Percentiles rank a stretch among this genome's conserved stretches.
Evolutionary conservation across 2,888 invertebrate species (phyloP).

Genomic region (Oscheius myriophilus): DNA sequence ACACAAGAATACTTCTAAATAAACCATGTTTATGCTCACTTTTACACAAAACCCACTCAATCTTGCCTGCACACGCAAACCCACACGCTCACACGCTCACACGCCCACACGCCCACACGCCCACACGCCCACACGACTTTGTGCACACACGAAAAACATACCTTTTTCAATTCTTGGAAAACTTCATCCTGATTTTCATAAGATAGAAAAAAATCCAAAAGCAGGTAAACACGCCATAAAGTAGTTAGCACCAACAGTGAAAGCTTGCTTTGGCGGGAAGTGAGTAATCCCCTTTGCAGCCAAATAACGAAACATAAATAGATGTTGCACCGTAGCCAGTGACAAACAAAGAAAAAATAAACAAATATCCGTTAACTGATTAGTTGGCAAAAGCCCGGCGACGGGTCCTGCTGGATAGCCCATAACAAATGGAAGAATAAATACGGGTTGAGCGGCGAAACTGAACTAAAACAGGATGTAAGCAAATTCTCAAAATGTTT

Average conservation of each 20-base stretch:
- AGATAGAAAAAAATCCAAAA: neutral
- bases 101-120: too few species aligned
- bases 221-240: neutral
- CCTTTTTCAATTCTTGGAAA: too few species aligned
- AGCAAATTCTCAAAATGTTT: too few species aligned
- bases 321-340: neutral
- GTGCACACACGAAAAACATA: too few species aligned
- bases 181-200: neutral
- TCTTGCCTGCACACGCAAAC: too few species aligned
- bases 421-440: neutral
- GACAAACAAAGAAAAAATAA: neutral
- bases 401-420: conserved; percentile 1
- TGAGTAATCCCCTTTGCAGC: neutral
- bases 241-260: neutral
- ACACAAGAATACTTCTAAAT: too few species aligned
- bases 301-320: conserved; percentile 4
- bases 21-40: too few species aligned
- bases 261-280: neutral
- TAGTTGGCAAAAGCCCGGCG: neutral
- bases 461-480: neutral
- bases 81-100: too few species aligned
- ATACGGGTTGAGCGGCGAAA: neutral
- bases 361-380: neutral
- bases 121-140: too few species aligned
- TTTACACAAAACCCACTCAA: too few species aligned